phyloP scores from a whole-genome alignment of 2,797 vertebrate species.

The Etheostoma nigrum region DNA sequence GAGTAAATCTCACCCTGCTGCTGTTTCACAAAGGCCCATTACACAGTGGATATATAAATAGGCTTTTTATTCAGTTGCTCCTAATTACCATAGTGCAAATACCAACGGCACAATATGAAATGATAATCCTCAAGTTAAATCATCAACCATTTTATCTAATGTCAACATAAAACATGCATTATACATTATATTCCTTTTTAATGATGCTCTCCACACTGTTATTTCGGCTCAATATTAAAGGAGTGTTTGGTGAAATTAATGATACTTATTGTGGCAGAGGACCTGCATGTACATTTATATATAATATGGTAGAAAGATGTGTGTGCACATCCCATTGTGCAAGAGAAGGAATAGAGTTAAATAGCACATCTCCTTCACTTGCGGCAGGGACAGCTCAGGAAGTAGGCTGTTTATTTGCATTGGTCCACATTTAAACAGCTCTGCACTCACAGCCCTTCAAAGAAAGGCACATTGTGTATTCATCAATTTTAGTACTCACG shows the following conservation, averaged over 20 bases:
- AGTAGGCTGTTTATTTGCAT: conserved; percentile 80
- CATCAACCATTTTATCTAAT: conserved; percentile 61
- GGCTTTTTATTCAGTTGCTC: conserved; percentile 59
- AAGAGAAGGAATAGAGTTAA: conserved; percentile 48
- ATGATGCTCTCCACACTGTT: conserved; percentile 43
- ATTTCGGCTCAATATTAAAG: conserved; percentile 42
- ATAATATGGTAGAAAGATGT: conserved; percentile 53
- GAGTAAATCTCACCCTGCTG: conserved; percentile 73
- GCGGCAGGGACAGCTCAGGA: conserved; percentile 68
- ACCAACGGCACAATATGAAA: conserved; percentile 50
- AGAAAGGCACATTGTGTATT: conserved; percentile 78
- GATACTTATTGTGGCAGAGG: conserved; percentile 51
- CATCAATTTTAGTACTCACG: conserved; percentile 75
- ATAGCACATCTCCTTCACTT: conserved; percentile 62
- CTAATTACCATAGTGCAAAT: conserved; percentile 67
- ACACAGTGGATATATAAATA: conserved; percentile 52
- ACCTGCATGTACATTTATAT: conserved; percentile 23
- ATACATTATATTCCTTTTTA: conserved; percentile 48
- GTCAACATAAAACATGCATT: conserved; percentile 57
- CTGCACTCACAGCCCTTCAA: conserved; percentile 72
- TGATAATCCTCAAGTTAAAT: conserved; percentile 60
- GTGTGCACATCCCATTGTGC: conserved; percentile 49
- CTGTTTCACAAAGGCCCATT: conserved; percentile 73
- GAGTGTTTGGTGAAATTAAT: conserved; percentile 51
- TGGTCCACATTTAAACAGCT: conserved; percentile 79